These are phyloP conservation scores for Rhinoraja longicauda DNA, from an alignment of 2,797 vertebrate species.

Conservation along the genomic window DNA sequence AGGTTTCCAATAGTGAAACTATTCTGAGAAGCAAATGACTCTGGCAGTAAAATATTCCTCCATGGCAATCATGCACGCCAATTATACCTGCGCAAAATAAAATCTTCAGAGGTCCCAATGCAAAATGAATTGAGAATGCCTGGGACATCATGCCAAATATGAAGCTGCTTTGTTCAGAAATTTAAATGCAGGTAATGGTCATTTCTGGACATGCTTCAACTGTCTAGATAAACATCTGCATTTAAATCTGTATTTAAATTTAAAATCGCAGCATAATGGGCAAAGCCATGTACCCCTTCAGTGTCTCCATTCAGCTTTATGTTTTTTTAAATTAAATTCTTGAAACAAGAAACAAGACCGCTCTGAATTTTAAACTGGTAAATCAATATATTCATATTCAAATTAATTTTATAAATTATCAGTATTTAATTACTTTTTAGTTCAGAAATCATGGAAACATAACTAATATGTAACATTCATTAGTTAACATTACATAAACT, in stretches of 20 bases:
- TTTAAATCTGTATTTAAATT: slow-evolving; percentile 29
- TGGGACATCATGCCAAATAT: neutral
- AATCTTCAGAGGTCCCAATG: neutral
- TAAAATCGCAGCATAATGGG: neutral
- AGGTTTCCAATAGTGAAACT: neutral
- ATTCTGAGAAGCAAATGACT: neutral
- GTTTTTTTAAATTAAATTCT: neutral
- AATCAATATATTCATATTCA: neutral
- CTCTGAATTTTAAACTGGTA: neutral
- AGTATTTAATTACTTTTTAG: neutral
- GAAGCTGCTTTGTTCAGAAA: neutral
- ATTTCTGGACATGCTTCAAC: no score
- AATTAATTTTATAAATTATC: neutral
- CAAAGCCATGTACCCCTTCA: neutral
- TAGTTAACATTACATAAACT: neutral
- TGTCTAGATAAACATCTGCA: neutral
- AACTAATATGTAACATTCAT: neutral
- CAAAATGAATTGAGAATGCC: slow-evolving; percentile 21
- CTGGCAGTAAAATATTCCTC: slow-evolving; percentile 27
- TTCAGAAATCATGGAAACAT: neutral
- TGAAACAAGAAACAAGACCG: neutral
- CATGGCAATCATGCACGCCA: neutral
- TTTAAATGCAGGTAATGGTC: no score
- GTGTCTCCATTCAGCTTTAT: neutral
- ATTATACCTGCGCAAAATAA: neutral